Evolutionary conservation across 2,113 vertebrate species (phyloP).

Genomic region (Forbesichthys papilliferus): DNA sequence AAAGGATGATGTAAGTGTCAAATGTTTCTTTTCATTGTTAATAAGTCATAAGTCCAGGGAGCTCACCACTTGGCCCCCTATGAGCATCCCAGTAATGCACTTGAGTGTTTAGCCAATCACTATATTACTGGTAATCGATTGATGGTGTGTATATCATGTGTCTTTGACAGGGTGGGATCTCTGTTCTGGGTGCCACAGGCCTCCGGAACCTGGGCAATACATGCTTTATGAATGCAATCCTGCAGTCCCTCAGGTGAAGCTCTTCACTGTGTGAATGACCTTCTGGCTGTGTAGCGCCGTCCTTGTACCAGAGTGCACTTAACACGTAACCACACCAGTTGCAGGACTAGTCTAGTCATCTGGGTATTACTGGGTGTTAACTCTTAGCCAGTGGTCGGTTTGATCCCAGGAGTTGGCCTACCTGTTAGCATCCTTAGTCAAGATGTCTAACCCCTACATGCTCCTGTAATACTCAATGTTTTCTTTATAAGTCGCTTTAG

Average conservation of each 20-base stretch:
- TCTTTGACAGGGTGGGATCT: constrained; percentile 79
- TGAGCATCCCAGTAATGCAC: not conserved
- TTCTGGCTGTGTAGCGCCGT: constrained; percentile 9
- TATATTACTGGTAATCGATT: not conserved
- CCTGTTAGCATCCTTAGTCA: constrained; percentile 38
- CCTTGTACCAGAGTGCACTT: constrained; percentile 19
- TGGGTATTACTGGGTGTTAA: too few species aligned
- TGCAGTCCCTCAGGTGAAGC: constrained; percentile 95
- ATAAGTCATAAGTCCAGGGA: not conserved
- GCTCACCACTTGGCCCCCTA: not conserved
- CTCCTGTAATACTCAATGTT: too few species aligned
- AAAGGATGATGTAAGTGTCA: constrained; percentile 88
- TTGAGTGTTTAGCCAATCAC: too few species aligned
- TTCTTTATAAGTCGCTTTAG: too few species aligned
- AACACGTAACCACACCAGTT: not conserved
- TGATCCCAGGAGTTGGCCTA: too few species aligned
- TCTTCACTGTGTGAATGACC: constrained; percentile 24
- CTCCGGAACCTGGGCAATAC: constrained; percentile 96
- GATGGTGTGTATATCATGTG: not conserved
- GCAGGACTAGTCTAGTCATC: too few species aligned
- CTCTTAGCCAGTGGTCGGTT: too few species aligned
- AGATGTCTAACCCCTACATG: too few species aligned
- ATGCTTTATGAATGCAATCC: constrained; percentile 98
- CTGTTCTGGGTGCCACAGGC: constrained; percentile 87
- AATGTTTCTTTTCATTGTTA: not conserved